These are phyloP conservation scores for Peromyscus eremicus DNA, from an alignment of 2,797 vertebrate genomes.

Conservation along the genomic window DNA sequence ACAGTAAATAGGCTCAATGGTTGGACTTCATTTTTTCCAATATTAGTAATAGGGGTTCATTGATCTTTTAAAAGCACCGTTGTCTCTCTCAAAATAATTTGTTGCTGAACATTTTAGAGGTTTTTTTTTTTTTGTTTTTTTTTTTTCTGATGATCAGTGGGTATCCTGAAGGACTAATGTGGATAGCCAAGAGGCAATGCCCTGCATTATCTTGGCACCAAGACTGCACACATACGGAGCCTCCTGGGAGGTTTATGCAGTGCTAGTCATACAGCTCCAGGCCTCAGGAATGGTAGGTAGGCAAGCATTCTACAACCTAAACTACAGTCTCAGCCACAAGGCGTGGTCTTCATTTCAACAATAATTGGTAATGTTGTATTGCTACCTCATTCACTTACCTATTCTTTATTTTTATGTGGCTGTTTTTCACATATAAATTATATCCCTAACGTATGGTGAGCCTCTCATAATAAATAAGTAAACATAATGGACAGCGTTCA, in stretches of 20 bases:
- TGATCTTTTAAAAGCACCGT: conserved; percentile 7
- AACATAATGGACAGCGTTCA: not conserved
- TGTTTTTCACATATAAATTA: conserved; percentile 30
- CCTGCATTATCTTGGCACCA: not conserved
- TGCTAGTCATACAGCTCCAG: not conserved
- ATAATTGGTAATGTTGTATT: not conserved
- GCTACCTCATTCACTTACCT: not conserved
- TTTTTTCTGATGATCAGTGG: not conserved
- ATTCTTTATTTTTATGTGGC: not conserved
- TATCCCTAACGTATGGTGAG: not conserved
- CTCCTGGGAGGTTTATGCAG: not conserved
- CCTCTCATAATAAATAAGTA: not conserved
- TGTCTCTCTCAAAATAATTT: conserved; percentile 21
- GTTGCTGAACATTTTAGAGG: not conserved
- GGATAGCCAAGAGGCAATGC: not conserved
- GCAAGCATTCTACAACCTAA: not conserved
- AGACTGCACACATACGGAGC: not conserved
- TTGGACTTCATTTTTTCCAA: not conserved
- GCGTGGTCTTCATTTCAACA: not conserved
- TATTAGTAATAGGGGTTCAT: not conserved
- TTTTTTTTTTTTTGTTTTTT: no score
- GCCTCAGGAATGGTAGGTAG: not conserved
- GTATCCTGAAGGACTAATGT: not conserved
- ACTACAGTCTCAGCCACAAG: not conserved
- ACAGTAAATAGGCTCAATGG: not conserved